Conservation (phyloP, 2,113 vertebrate species). For the Aspidoscelis tigris region DNA sequence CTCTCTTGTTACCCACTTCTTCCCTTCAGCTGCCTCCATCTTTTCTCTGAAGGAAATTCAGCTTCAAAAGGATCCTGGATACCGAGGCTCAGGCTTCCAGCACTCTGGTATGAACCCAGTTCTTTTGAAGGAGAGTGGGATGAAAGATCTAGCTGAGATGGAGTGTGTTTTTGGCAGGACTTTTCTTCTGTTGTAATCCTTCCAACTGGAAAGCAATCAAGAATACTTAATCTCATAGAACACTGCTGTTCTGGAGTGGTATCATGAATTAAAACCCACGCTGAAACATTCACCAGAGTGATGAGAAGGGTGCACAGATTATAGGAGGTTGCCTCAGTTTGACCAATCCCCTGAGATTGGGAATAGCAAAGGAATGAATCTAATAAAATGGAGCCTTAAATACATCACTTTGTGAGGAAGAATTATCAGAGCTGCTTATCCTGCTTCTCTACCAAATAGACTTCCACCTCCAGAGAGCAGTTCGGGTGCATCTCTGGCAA, state of each 20-base stretch:
- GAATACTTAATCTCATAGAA: neutral
- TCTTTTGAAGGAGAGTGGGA: no score
- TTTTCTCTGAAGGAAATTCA: slow-evolving; percentile 93
- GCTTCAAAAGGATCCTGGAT: slow-evolving; percentile 93
- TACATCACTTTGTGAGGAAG: no score
- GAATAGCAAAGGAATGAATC: no score
- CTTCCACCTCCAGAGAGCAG: no score
- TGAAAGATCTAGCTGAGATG: neutral
- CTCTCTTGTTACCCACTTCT: slow-evolving; percentile 5
- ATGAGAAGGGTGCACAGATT: no score
- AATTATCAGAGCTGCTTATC: no score
- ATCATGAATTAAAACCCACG: neutral
- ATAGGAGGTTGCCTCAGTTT: neutral
- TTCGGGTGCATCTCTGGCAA: no score
- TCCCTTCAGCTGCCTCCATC: slow-evolving; percentile 83
- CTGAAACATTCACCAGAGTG: neutral
- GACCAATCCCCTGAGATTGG: neutral
- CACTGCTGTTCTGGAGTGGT: neutral
- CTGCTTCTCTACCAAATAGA: no score
- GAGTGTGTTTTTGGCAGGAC: neutral
- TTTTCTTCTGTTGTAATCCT: neutral
- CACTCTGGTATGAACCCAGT: slow-evolving; percentile 81
- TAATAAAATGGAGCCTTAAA: no score
- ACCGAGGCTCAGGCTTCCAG: slow-evolving; percentile 88
- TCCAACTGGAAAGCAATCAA: neutral